Conservation (phyloP, 92 coral and sea anemone genomes). For the Porites divaricata region DNA sequence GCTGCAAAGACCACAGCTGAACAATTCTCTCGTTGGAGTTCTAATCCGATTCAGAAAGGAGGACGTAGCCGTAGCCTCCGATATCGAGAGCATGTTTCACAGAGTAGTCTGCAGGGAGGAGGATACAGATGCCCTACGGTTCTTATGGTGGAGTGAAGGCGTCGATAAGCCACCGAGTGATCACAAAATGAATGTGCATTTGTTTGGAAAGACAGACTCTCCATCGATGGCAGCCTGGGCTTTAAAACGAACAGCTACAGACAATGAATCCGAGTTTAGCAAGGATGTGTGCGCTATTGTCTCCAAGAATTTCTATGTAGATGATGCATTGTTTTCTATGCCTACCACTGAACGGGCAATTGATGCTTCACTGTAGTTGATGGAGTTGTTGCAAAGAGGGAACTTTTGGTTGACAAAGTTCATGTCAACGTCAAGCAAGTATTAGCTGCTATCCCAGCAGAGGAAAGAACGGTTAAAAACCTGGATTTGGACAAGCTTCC, state of each 20-base stretch:
- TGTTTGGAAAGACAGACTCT: too few species aligned
- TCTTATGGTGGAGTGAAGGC: too few species aligned
- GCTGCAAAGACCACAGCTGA: conserved; percentile 59
- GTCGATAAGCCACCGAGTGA: too few species aligned
- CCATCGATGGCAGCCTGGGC: too few species aligned
- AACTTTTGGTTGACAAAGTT: conserved; percentile 66
- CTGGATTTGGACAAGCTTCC: conserved; percentile 57
- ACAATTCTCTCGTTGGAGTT: conserved; percentile 56
- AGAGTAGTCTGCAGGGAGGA: conserved; percentile 62
- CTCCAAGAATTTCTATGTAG: too few species aligned
- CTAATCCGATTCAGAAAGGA: conserved; percentile 58
- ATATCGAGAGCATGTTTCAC: conserved; percentile 66
- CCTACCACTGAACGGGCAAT: too few species aligned
- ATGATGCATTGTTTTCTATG: too few species aligned
- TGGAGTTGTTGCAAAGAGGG: conserved; percentile 48
- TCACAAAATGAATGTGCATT: too few species aligned
- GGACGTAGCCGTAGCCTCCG: conserved; percentile 55
- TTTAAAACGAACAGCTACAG: too few species aligned
- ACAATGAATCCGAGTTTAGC: too few species aligned
- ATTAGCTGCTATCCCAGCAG: conserved; percentile 48
- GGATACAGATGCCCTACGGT: too few species aligned
- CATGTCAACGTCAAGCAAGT: conserved; percentile 41
- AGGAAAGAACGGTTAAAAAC: conserved; percentile 50
- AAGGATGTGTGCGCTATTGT: too few species aligned
- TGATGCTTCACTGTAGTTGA: conserved; percentile 45